These are phyloP conservation scores for Leptinotarsa defecta DNA, from an alignment of 1,140 invertebrate genomes.

Conservation along the genomic window DNA sequence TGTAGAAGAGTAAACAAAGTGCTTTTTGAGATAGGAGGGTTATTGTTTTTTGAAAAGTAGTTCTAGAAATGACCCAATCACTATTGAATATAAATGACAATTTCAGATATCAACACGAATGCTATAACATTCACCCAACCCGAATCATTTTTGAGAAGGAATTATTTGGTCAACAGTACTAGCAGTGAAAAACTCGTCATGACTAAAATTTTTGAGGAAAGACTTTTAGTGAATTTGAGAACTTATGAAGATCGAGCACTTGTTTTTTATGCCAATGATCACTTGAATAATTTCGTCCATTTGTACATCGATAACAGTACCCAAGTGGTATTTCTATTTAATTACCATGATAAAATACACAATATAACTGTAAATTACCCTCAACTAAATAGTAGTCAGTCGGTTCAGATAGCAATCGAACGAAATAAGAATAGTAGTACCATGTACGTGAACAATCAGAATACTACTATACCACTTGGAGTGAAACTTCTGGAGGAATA, in stretches of 20 bases:
- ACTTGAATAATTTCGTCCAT: constrained; percentile 92
- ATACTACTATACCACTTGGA: constrained; percentile 70
- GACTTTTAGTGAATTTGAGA: constrained; percentile 83
- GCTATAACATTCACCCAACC: constrained; percentile 85
- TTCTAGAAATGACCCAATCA: no score
- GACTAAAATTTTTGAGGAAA: constrained; percentile 74
- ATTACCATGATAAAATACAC: constrained; percentile 78
- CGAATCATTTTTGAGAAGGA: constrained; percentile 77
- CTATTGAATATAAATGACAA: not conserved
- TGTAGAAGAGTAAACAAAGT: no score
- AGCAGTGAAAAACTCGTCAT: constrained; percentile 69
- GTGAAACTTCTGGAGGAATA: constrained; percentile 74
- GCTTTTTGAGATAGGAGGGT: no score
- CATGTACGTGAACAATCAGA: constrained; percentile 82
- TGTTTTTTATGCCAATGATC: constrained; percentile 89
- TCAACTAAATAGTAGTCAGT: constrained; percentile 77
- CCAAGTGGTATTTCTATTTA: constrained; percentile 77
- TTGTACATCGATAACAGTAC: constrained; percentile 79
- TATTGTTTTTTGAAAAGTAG: no score
- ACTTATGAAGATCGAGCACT: constrained; percentile 83
- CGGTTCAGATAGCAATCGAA: constrained; percentile 83
- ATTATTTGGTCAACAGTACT: constrained; percentile 69
- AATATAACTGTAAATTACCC: constrained; percentile 76
- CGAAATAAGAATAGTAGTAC: constrained; percentile 73
- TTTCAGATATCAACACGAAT: constrained; percentile 87